Evolutionary conservation across 2,888 invertebrate species (phyloP).

Genomic region (Linnaemya tessellans): DNA sequence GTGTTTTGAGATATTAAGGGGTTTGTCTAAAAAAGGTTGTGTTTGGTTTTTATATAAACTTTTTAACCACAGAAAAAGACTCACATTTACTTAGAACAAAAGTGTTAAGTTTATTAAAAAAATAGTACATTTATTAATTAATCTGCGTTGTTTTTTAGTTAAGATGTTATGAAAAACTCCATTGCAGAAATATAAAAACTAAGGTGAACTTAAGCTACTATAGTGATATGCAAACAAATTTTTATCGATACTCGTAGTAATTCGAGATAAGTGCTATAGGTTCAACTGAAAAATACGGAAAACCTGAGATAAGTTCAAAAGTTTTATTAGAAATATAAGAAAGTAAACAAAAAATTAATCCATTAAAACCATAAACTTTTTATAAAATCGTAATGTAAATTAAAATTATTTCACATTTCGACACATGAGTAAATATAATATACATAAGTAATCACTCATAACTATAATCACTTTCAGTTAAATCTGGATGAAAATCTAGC

Average conservation of each 20-base stretch:
- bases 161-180: no score
- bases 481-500: no score
- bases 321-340: slow-evolving; percentile 4
- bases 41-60: no score
- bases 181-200: slow-evolving; percentile 5
- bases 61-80: no score
- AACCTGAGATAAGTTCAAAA: slow-evolving; percentile 1
- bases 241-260: no score
- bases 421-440: slow-evolving; percentile 3
- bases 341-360: neutral
- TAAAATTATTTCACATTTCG: slow-evolving; percentile 9
- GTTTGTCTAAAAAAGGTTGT: no score
- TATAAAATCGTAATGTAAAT: neutral
- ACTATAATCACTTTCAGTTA: slow-evolving; percentile 5
- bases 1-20: no score
- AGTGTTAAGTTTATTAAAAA: no score
- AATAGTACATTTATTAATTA: no score
- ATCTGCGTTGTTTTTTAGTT: no score
- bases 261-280: neutral
- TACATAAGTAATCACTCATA: slow-evolving; percentile 7
- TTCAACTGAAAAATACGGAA: slow-evolving; percentile 3
- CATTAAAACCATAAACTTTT: neutral
- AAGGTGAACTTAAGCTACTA: neutral
- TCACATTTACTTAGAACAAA: no score
- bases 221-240: neutral